Evolutionary conservation across 2,797 vertebrate genomes (phyloP).

Genomic region (Poecilia velifera): DNA sequence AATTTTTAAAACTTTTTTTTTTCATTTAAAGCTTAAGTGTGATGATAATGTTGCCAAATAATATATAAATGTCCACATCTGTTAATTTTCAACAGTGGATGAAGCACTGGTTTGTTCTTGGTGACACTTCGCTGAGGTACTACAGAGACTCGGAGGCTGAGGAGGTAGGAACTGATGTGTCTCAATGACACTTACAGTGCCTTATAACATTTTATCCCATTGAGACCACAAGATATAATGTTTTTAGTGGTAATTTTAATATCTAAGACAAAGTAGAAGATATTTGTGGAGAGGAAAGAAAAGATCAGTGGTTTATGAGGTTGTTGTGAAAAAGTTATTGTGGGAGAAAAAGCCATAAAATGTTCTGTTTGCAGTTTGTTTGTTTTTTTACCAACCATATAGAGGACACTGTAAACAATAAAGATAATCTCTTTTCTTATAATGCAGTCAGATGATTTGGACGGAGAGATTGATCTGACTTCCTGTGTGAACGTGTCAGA

Average conservation of each 20-base stretch:
- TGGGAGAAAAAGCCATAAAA: background rate
- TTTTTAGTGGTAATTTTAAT: background rate
- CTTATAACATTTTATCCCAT: background rate
- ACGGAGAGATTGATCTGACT: constrained; percentile 89
- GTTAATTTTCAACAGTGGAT: constrained; percentile 85
- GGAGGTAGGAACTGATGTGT: constrained; percentile 83
- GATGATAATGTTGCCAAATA: background rate
- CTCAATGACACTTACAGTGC: background rate
- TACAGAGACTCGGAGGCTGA: constrained; percentile 92
- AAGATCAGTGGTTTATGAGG: background rate
- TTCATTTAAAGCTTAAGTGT: background rate
- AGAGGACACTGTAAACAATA: background rate
- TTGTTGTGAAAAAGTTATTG: background rate
- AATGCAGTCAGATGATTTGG: constrained; percentile 88
- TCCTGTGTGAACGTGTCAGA: constrained; percentile 87
- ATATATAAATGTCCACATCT: background rate
- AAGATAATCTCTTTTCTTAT: constrained; percentile 25
- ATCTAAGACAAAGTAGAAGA: background rate
- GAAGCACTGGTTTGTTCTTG: constrained; percentile 96
- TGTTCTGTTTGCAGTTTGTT: background rate
- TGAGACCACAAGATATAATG: background rate
- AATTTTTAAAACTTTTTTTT: background rate
- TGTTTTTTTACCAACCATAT: background rate
- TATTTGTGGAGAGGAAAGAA: background rate
- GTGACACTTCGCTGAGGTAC: constrained; percentile 86